A percentile compares a stretch with the other conserved stretches of the same genome.
Conservation (phyloP, 2,888 invertebrate species). For the Plebejus anna region DNA sequence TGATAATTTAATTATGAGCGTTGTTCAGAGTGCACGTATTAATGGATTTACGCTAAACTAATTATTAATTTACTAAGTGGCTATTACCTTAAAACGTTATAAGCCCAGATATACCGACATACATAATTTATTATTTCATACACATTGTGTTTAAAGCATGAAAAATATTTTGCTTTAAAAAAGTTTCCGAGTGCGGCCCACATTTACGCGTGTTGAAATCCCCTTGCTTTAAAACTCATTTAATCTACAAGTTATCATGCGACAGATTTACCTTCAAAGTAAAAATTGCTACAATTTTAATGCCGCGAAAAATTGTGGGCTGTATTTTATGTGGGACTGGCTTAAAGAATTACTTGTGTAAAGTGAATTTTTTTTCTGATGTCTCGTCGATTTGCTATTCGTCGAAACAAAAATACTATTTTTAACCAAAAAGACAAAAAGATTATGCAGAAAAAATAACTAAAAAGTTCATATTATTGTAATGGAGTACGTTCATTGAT, state of each 20-base stretch:
- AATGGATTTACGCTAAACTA: constrained; percentile 19
- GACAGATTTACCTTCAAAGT: constrained; percentile 25
- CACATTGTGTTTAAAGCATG: neutral
- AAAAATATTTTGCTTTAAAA: neutral
- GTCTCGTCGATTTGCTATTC: neutral
- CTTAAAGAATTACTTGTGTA: neutral
- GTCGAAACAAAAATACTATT: neutral
- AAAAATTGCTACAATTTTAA: constrained; percentile 18
- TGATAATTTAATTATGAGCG: constrained; percentile 16
- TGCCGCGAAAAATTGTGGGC: neutral
- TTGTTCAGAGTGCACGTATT: constrained; percentile 16
- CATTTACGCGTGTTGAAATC: constrained; percentile 24
- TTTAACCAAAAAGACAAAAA: neutral
- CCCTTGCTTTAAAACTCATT: constrained; percentile 24
- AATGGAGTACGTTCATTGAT: too few species aligned
- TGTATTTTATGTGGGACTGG: neutral
- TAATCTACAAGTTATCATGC: constrained; percentile 26
- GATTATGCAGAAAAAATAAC: neutral
- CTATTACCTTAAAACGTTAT: constrained; percentile 1
- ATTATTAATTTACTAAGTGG: constrained; percentile 19
- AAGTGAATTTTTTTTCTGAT: neutral
- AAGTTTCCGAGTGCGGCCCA: constrained; percentile 1
- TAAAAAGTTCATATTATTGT: neutral
- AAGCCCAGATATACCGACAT: constrained; percentile 15
- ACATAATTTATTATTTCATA: neutral